These are phyloP conservation scores for Cyclophora punctaria DNA, from an alignment of 2,888 invertebrate genomes.

Conservation along the genomic window DNA sequence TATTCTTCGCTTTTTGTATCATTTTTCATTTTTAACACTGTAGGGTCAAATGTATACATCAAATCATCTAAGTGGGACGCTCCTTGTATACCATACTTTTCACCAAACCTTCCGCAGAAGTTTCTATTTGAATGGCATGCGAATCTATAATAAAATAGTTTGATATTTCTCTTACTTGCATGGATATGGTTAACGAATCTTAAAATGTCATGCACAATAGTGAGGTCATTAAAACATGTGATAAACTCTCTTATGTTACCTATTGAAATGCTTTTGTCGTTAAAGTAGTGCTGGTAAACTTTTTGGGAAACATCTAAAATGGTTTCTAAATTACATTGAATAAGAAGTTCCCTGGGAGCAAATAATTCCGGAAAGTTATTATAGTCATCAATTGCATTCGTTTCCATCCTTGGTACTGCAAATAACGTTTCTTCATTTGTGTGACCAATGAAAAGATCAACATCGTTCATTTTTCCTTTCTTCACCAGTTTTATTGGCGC, in stretches of 20 bases:
- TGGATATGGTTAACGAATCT: constrained; percentile 21
- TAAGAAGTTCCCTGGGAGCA: constrained; percentile 25
- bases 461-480: constrained; percentile 48
- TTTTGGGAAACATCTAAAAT: constrained; percentile 20
- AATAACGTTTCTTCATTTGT: constrained; percentile 77
- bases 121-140: constrained; percentile 32
- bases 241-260: constrained; percentile 22
- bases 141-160: constrained; percentile 32
- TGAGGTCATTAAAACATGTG: constrained; percentile 17
- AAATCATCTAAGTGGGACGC: constrained; percentile 37
- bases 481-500: constrained; percentile 15
- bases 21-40: constrained; percentile 22
- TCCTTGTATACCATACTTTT: constrained; percentile 25
- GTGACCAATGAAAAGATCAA: constrained; percentile 80
- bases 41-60: constrained; percentile 30
- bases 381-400: constrained; percentile 12
- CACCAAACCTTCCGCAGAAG: constrained; percentile 22
- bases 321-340: constrained; percentile 16
- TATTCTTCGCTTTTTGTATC: constrained; percentile 29
- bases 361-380: constrained; percentile 22
- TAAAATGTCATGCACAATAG: constrained; percentile 22
- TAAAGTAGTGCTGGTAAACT: constrained; percentile 25
- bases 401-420: constrained; percentile 1
- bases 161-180: constrained; percentile 6
- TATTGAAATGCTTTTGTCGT: constrained; percentile 14